Evolutionary conservation across 2,888 invertebrate species (phyloP).

Genomic region (Drosophila paranaensis): DNA sequence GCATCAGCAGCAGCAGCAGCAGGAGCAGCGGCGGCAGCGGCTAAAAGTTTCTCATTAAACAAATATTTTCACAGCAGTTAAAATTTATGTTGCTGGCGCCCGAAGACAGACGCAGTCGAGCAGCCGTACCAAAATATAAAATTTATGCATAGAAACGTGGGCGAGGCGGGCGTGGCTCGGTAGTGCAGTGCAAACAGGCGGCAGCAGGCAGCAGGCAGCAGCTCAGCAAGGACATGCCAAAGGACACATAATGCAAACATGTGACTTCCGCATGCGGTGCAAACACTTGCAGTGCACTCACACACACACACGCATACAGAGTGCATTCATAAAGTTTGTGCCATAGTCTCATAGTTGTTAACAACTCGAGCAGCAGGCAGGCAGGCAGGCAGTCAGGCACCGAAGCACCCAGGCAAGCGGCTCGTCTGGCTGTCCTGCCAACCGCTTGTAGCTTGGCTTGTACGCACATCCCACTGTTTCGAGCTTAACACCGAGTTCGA

Average conservation of each 20-base stretch:
- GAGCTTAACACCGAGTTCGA: slow-evolving; percentile 36
- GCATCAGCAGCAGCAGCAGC: slow-evolving; percentile 34
- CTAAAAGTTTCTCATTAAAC: slow-evolving; percentile 82
- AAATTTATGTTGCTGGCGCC: slow-evolving; percentile 71
- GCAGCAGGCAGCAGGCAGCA: slow-evolving; percentile 23
- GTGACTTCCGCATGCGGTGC: slow-evolving; percentile 82
- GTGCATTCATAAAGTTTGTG: slow-evolving; percentile 77
- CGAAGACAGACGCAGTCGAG: slow-evolving; percentile 12
- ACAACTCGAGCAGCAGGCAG: slow-evolving; percentile 73
- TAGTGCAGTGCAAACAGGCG: slow-evolving; percentile 74
- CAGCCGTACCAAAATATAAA: slow-evolving; percentile 65
- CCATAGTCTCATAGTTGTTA: slow-evolving; percentile 80
- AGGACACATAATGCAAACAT: slow-evolving; percentile 82
- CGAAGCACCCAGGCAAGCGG: slow-evolving; percentile 48
- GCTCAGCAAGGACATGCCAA: slow-evolving; percentile 77
- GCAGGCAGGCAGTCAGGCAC: neutral
- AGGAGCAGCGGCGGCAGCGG: slow-evolving; percentile 13
- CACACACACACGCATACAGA: slow-evolving; percentile 24
- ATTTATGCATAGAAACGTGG: slow-evolving; percentile 55
- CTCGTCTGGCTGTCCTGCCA: slow-evolving; percentile 50
- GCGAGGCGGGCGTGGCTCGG: neutral
- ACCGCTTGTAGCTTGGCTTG: slow-evolving; percentile 79
- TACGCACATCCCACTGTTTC: slow-evolving; percentile 55
- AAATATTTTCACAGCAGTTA: slow-evolving; percentile 80
- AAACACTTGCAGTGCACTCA: slow-evolving; percentile 71